Percentiles rank a stretch among this genome's conserved stretches.
phyloP scores from a whole-genome alignment of 2,888 invertebrate species.

The Drosophila merina region DNA sequence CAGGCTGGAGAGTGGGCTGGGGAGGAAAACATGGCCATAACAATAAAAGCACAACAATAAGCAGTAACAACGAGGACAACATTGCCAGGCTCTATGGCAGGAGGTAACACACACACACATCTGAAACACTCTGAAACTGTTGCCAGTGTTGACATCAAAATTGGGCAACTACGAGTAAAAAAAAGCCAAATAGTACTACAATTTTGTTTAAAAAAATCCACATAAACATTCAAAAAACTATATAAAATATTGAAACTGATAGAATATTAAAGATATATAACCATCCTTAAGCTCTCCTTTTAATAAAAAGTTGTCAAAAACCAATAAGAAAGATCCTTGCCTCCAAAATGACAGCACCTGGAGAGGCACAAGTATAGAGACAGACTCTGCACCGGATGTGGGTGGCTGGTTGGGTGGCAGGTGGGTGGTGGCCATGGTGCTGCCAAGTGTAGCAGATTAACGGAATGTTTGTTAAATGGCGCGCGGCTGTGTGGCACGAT shows the following conservation, averaged over 20 bases:
- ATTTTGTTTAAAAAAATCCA: too few species aligned
- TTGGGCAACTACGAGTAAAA: background rate
- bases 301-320: too few species aligned
- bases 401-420: constrained; percentile 40
- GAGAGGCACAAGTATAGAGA: background rate
- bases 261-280: too few species aligned
- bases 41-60: constrained; percentile 77
- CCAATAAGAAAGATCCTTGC: too few species aligned
- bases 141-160: constrained; percentile 18
- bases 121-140: background rate
- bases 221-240: too few species aligned
- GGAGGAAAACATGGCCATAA: constrained; percentile 70
- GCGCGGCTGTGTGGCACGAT: constrained; percentile 37
- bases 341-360: constrained; percentile 9
- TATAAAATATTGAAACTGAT: too few species aligned
- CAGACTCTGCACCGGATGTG: constrained; percentile 20
- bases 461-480: constrained; percentile 77
- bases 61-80: constrained; percentile 70
- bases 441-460: constrained; percentile 77
- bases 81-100: constrained; percentile 27
- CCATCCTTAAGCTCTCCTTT: too few species aligned
- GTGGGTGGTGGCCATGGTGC: constrained; percentile 55
- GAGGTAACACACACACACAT: constrained; percentile 23
- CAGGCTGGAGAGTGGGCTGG: constrained; percentile 4
- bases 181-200: constrained; percentile 12